Conservation (phyloP, 2,888 invertebrate genomes). For the Sarcophaga variegata region DNA sequence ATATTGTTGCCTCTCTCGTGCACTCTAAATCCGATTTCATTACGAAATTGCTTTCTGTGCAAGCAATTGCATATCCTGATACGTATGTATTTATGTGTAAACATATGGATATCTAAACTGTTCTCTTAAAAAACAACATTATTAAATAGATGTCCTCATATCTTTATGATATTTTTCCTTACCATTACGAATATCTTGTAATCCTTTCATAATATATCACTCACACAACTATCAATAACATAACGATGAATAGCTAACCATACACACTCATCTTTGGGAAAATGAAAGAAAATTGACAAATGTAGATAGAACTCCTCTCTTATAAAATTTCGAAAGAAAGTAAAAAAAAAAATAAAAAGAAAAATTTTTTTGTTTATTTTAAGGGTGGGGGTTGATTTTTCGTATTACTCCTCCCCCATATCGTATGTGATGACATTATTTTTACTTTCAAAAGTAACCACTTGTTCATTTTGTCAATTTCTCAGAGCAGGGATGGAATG, state of each 20-base stretch:
- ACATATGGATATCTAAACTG: neutral
- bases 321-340: too few relatives aligned
- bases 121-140: neutral
- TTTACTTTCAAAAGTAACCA: too few relatives aligned
- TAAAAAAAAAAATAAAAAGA: neutral
- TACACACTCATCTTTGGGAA: neutral
- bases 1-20: too few relatives aligned
- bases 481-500: too few relatives aligned
- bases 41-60: neutral
- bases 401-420: neutral
- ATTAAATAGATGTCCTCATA: slow-evolving; percentile 36
- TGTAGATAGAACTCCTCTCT: neutral
- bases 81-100: too few relatives aligned
- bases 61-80: neutral
- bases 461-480: too few relatives aligned
- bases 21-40: neutral
- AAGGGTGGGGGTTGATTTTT: neutral
- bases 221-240: neutral
- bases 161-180: slow-evolving; percentile 30
- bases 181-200: slow-evolving; percentile 28
- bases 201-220: slow-evolving; percentile 28
- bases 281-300: too few relatives aligned
- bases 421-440: too few relatives aligned
- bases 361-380: neutral
- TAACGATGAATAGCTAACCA: neutral